Percentiles rank a stretch among this genome's conserved stretches.
Evolutionary conservation across 1,140 invertebrate genomes (phyloP).

Genomic region (Eupeodes corollae): DNA sequence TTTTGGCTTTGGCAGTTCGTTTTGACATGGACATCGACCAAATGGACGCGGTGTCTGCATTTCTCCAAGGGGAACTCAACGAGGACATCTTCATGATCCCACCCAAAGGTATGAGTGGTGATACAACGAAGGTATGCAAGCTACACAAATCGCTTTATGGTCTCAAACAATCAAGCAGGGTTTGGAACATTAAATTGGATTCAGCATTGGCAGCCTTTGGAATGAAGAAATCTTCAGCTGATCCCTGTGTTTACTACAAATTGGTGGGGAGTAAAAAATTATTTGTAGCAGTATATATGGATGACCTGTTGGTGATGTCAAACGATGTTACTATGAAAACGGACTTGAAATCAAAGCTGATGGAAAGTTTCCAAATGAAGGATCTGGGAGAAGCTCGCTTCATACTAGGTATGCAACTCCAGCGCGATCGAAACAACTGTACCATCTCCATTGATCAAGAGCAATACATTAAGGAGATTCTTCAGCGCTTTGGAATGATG

Average conservation of each 20-base stretch:
- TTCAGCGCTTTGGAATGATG: constrained; percentile 21
- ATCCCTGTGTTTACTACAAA: constrained; percentile 23
- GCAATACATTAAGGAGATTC: constrained; percentile 9
- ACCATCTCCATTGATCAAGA: constrained; percentile 8
- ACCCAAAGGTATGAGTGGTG: too few relatives aligned
- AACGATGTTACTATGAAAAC: constrained; percentile 9
- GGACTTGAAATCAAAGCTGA: constrained; percentile 10
- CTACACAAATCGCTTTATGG: constrained; percentile 24
- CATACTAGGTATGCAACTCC: constrained; percentile 19
- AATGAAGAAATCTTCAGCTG: constrained; percentile 13
- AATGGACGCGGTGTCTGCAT: constrained; percentile 35
- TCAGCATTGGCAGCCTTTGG: constrained; percentile 6
- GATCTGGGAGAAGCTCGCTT: constrained; percentile 7
- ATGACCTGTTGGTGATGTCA: constrained; percentile 29
- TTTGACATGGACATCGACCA: too few relatives aligned
- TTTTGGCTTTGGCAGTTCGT: too few relatives aligned
- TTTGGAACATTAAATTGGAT: constrained; percentile 27
- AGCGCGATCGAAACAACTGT: constrained; percentile 7
- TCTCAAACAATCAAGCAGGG: constrained; percentile 35
- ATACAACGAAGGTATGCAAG: too few relatives aligned
- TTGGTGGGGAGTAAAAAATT: constrained; percentile 5
- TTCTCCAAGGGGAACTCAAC: constrained; percentile 32
- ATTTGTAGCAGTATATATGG: constrained; percentile 27
- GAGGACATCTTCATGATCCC: constrained; percentile 12
- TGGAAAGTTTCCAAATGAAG: constrained; percentile 19